Conservation (phyloP, 2,797 vertebrate species). For the Orestias chungarensis region DNA sequence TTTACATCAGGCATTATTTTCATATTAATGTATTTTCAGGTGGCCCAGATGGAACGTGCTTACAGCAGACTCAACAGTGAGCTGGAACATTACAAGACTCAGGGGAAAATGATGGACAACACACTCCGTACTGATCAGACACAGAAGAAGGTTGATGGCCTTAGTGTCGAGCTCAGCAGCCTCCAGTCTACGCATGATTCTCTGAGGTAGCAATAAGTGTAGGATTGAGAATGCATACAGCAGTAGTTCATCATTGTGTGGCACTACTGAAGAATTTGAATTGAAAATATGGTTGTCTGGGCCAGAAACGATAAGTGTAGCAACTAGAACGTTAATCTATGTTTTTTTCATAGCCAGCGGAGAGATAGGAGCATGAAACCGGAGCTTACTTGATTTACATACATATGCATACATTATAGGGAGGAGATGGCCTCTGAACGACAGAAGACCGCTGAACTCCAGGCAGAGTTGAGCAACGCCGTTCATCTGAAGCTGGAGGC, state of each 20-base stretch:
- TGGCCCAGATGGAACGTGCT: slow-evolving; percentile 79
- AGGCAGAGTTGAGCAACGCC: slow-evolving; percentile 66
- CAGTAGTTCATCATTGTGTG: slow-evolving; percentile 15
- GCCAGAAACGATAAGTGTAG: neutral
- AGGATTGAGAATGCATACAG: slow-evolving; percentile 48
- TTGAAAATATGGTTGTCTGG: slow-evolving; percentile 5
- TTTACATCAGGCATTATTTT: neutral
- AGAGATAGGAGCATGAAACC: neutral
- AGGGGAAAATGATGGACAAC: slow-evolving; percentile 74
- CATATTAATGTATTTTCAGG: slow-evolving; percentile 49
- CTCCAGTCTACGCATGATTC: slow-evolving; percentile 77
- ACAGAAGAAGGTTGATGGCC: slow-evolving; percentile 65
- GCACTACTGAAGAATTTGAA: neutral
- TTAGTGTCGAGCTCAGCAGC: slow-evolving; percentile 74
- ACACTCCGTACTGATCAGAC: slow-evolving; percentile 78
- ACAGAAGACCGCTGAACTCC: slow-evolving; percentile 64
- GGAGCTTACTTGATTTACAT: slow-evolving; percentile 28
- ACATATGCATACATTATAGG: slow-evolving; percentile 56
- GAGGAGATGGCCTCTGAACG: slow-evolving; percentile 73
- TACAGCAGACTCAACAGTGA: slow-evolving; percentile 71
- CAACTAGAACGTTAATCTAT: neutral
- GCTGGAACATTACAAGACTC: slow-evolving; percentile 62
- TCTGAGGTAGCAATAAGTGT: slow-evolving; percentile 74
- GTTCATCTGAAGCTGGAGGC: slow-evolving; percentile 68
- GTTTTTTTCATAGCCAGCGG: slow-evolving; percentile 2